Conservation (phyloP, 2,888 invertebrate genomes). For the Fragum whitleyi region DNA sequence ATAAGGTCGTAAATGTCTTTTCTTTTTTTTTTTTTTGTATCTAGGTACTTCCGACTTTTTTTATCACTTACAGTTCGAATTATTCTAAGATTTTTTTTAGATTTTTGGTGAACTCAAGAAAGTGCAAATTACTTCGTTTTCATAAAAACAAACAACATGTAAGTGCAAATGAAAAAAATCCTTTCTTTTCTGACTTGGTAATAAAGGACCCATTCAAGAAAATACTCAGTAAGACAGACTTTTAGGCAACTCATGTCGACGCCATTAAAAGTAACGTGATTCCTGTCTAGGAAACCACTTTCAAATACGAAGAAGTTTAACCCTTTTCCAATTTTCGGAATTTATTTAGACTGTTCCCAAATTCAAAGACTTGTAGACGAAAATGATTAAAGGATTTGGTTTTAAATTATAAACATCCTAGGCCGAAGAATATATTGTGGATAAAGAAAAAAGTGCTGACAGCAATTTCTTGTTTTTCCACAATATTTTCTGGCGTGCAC, state of each 20-base stretch:
- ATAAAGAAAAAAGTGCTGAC: not conserved
- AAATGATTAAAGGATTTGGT: not conserved
- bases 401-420: not conserved
- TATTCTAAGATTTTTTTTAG: too few species aligned
- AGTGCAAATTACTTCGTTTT: not conserved
- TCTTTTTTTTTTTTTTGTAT: too few species aligned
- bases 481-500: not conserved
- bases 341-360: not conserved
- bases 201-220: slow-evolving; percentile 1
- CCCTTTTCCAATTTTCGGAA: not conserved
- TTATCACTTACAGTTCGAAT: too few species aligned
- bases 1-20: too few species aligned
- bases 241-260: not conserved
- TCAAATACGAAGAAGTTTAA: not conserved
- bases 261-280: not conserved
- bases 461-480: slow-evolving; percentile 7
- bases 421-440: not conserved
- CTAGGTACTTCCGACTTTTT: too few species aligned
- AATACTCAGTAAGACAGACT: not conserved
- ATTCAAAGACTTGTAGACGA: not conserved
- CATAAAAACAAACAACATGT: not conserved
- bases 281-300: slow-evolving; percentile 5
- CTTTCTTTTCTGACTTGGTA: not conserved
- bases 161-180: not conserved
- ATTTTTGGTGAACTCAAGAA: not conserved